Conservation (phyloP, 2,113 vertebrate species). For the Fukomys damarensis region DNA sequence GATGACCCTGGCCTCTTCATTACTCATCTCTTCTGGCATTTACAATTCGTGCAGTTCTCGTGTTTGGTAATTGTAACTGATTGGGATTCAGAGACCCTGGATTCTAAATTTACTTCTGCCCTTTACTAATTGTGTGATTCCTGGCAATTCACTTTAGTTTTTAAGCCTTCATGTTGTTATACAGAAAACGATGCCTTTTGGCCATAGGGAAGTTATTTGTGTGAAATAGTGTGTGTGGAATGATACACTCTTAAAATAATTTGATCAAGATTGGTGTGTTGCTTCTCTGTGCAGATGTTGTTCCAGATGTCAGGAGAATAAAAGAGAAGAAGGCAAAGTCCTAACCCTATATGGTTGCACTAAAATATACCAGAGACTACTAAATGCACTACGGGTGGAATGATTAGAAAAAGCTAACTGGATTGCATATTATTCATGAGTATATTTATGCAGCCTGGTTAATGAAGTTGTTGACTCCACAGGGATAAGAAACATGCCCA, state of each 20-base stretch:
- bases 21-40: neutral
- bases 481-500: neutral
- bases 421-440: neutral
- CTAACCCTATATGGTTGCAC: neutral
- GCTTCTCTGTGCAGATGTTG: neutral
- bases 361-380: neutral
- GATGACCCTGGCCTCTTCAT: neutral
- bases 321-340: neutral
- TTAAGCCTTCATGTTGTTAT: neutral
- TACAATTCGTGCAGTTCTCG: neutral
- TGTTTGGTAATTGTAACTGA: neutral
- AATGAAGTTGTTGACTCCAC: neutral
- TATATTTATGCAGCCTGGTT: neutral
- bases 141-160: neutral
- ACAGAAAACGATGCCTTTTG: neutral
- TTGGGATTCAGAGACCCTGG: neutral
- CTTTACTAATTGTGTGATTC: neutral
- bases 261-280: neutral
- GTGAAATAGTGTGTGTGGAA: neutral
- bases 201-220: neutral
- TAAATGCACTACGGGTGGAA: neutral
- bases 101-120: neutral
- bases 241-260: neutral
- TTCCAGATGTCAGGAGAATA: neutral
- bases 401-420: neutral